Evolutionary conservation across 2,113 vertebrate genomes (phyloP).

Genomic region (Sardina pilchardus): DNA sequence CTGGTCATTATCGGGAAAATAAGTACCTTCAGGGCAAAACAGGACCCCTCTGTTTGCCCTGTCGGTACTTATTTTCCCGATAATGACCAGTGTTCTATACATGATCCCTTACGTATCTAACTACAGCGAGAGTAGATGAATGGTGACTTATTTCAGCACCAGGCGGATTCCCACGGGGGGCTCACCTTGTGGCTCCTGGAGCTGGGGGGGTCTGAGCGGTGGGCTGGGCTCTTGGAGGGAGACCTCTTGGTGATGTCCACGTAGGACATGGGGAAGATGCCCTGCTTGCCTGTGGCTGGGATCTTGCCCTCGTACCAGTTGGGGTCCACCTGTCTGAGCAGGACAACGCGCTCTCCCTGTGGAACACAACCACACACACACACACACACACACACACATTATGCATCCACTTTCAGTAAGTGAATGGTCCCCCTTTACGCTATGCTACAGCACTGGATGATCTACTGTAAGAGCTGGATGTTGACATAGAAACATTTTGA

Average conservation of each 20-base stretch:
- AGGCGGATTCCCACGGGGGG: too few species aligned
- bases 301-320: conserved; percentile 90
- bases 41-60: too few species aligned
- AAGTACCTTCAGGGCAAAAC: too few species aligned
- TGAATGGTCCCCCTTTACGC: not conserved
- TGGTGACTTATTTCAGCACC: too few species aligned
- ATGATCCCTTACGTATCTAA: too few species aligned
- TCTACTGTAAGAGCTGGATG: too few species aligned
- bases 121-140: too few species aligned
- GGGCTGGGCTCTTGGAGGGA: conserved; percentile 71
- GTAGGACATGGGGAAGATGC: conserved; percentile 88
- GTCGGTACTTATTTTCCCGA: too few species aligned
- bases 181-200: conserved; percentile 89
- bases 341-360: conserved; percentile 85
- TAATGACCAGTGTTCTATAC: too few species aligned
- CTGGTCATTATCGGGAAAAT: too few species aligned
- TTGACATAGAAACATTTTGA: too few species aligned
- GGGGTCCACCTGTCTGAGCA: conserved; percentile 84
- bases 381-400: conserved; percentile 13
- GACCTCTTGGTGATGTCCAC: conserved; percentile 82
- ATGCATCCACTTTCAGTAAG: not conserved
- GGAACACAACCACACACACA: conserved; percentile 44
- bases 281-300: conserved; percentile 80
- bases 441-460: too few species aligned
- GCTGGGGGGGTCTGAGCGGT: conserved; percentile 79